A percentile compares a stretch with the other conserved stretches of the same genome.
phyloP scores from a whole-genome alignment of 2,888 invertebrate species.

The Adineta ricciae region DNA sequence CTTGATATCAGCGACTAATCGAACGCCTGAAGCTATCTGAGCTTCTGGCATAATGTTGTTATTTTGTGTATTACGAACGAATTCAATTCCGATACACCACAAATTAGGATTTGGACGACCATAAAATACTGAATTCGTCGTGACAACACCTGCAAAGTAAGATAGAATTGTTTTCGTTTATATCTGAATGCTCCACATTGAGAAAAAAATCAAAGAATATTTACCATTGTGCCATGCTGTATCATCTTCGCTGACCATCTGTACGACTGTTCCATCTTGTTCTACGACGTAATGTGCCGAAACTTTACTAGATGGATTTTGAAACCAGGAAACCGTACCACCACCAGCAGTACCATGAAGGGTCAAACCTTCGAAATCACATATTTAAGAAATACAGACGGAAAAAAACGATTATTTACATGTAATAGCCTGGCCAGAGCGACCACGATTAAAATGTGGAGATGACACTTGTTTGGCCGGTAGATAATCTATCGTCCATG shows the following conservation, averaged over 20 bases:
- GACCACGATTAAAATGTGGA: not conserved
- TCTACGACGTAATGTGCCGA: constrained; percentile 1
- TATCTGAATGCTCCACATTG: too few species aligned
- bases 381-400: not conserved
- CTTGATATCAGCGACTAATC: not conserved
- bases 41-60: not conserved
- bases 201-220: not conserved
- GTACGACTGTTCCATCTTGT: not conserved
- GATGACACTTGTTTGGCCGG: not conserved
- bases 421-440: not conserved
- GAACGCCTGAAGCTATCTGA: not conserved
- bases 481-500: not conserved
- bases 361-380: not conserved
- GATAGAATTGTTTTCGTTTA: too few species aligned
- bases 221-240: not conserved
- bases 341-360: not conserved
- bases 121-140: not conserved
- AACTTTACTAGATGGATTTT: not conserved
- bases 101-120: not conserved
- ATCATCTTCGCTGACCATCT: constrained; percentile 11
- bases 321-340: not conserved
- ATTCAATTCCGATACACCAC: constrained; percentile 1
- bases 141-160: not conserved
- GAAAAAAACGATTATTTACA: not conserved
- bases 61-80: not conserved